phyloP scores from a whole-genome alignment of 2,113 vertebrate genomes.

The Phainopepla nitens region DNA sequence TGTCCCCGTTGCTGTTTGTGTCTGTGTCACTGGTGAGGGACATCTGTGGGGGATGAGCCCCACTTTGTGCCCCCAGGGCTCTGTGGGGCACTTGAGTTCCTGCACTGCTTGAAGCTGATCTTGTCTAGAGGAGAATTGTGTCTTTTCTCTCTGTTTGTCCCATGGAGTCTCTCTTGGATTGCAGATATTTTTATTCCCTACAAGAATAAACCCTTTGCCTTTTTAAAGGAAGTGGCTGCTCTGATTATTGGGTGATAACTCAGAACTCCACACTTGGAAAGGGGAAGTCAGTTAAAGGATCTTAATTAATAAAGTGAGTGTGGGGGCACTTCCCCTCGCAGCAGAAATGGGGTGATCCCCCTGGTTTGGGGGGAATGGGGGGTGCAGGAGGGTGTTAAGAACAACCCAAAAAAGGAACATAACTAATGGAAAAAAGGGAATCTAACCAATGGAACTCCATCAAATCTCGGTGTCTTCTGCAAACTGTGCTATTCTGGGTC shows the following conservation, averaged over 20 bases:
- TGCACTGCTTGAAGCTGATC: background rate
- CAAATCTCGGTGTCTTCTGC: background rate
- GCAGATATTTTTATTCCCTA: conserved; percentile 39
- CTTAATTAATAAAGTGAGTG: background rate
- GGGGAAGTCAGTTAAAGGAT: background rate
- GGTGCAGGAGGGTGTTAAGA: background rate
- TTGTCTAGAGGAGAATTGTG: background rate
- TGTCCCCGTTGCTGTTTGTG: background rate
- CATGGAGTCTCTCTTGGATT: background rate
- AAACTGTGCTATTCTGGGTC: accelerated
- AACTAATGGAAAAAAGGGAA: background rate
- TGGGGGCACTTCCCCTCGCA: background rate
- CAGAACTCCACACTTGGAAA: background rate
- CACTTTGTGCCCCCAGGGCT: accelerated
- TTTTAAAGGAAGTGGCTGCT: background rate
- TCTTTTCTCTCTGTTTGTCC: background rate
- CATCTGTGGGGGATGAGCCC: background rate
- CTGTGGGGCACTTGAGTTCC: background rate
- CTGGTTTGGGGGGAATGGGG: background rate
- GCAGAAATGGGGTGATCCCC: background rate
- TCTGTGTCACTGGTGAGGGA: background rate
- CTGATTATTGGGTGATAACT: background rate
- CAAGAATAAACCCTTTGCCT: conserved; percentile 31
- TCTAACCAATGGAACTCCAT: background rate
- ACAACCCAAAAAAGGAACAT: background rate